Base-by-base conservation (phyloP, 2,888 invertebrate genomes). In the Furcula furcula region DNA sequence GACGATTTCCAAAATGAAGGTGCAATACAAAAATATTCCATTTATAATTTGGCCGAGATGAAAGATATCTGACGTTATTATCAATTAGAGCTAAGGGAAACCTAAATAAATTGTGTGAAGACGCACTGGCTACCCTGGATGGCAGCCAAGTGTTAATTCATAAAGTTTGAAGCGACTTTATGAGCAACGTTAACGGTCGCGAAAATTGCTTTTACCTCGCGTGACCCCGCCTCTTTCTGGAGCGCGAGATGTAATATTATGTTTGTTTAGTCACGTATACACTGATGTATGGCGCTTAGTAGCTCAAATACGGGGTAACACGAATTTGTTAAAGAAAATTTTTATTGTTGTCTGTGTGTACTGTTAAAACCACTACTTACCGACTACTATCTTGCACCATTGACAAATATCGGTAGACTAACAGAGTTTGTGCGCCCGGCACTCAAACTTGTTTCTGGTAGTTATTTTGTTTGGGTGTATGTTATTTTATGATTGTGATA, bases 81-180 rank as follows among this genome's bases (percentile, higher is more conserved):
- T 78, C 76, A 80, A 78, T 78, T 76, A 76, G 60, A 72, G 64
- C 65, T 63, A 55, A 71, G 70, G 69, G 55, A 65, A 71, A 72
- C 59, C 65, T 73, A 78, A 80, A 81, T 79, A 79, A 74, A 74
- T 70, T 61, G 44, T 46, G 50, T 36, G 53, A 57, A 56, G 40
- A 53, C 59, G 65, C 56, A 68, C 62, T 41, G 60, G 53, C 40
- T 31, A 34, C 36, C 41, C 75, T 84, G 84, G 84, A 69, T 25
- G 11, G 13, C 1, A 18, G 82, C 85, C 86, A 86, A 78, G 61
- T 60, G 68, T 75, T 82, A 81, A 83, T 84, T 85, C 82, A 79
- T 82, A 79, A 76, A 76, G 65, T 69, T 72, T 63, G 55, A 15
- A 66, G 59, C 59, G 34, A 39, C 51, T 82, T 78, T 80, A 77